Evolutionary conservation across 2,888 invertebrate genomes (phyloP).

Genomic region (Cheilosia pagana): DNA sequence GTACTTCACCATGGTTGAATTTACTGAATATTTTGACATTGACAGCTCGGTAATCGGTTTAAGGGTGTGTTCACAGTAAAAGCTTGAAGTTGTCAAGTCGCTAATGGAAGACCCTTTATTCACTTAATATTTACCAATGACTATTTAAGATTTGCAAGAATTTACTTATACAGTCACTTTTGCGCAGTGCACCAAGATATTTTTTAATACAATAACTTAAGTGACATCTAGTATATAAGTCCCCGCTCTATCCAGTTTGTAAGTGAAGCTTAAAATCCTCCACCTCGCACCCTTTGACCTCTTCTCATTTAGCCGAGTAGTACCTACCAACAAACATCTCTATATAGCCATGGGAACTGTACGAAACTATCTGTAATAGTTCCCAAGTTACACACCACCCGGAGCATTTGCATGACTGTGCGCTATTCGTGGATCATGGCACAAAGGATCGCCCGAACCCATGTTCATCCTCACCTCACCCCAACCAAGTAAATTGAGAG

Average conservation of each 20-base stretch:
- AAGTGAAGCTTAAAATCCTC: neutral
- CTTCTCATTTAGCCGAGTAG: neutral
- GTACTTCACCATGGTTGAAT: too few species aligned
- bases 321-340: neutral
- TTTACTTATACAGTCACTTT: too few species aligned
- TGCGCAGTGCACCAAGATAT: too few species aligned
- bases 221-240: too few species aligned
- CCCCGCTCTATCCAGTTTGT: too few species aligned
- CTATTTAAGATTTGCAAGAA: too few species aligned
- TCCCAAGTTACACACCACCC: slow-evolving; percentile 21
- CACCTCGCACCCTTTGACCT: slow-evolving; percentile 23
- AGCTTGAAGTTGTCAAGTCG: too few species aligned
- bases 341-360: slow-evolving; percentile 47
- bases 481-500: slow-evolving; percentile 61
- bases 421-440: slow-evolving; percentile 58
- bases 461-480: slow-evolving; percentile 61
- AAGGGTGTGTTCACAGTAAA: too few species aligned
- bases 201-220: too few species aligned
- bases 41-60: too few species aligned
- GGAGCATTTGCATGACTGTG: slow-evolving; percentile 52
- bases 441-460: slow-evolving; percentile 26
- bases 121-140: too few species aligned
- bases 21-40: accelerated
- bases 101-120: too few species aligned
- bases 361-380: slow-evolving; percentile 33